These are phyloP conservation scores for Phortica variegata DNA, from an alignment of 1,140 invertebrate genomes.

Conservation along the genomic window DNA sequence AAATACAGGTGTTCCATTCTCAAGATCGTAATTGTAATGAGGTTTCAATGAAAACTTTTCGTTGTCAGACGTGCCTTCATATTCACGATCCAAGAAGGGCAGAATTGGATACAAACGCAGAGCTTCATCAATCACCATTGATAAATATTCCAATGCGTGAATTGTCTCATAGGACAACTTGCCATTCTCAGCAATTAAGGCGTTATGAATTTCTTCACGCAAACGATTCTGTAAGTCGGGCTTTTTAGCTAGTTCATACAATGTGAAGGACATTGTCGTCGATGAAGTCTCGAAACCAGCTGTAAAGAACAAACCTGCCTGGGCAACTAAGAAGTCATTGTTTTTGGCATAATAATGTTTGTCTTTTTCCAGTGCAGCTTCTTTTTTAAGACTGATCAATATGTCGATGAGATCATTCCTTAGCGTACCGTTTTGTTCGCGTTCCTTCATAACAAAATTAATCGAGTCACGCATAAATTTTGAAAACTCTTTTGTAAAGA, in stretches of 20 bases:
- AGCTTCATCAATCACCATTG: slow-evolving; percentile 61
- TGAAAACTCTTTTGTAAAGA: slow-evolving; percentile 27
- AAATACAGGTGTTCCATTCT: slow-evolving; percentile 41
- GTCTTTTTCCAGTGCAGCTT: slow-evolving; percentile 21
- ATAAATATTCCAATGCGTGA: slow-evolving; percentile 65
- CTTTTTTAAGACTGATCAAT: slow-evolving; percentile 52
- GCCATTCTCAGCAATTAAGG: slow-evolving; percentile 57
- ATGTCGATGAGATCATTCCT: slow-evolving; percentile 59
- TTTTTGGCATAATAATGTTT: slow-evolving; percentile 40
- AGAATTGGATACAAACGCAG: slow-evolving; percentile 49
- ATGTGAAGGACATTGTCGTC: slow-evolving; percentile 65
- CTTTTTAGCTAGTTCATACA: slow-evolving; percentile 69
- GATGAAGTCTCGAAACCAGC: slow-evolving; percentile 80
- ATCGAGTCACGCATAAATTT: slow-evolving; percentile 48
- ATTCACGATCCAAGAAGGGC: slow-evolving; percentile 42
- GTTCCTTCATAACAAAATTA: slow-evolving; percentile 43
- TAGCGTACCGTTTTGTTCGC: slow-evolving; percentile 30
- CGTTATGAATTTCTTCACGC: slow-evolving; percentile 64
- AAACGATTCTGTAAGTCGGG: slow-evolving; percentile 67
- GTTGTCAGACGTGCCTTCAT: slow-evolving; percentile 15
- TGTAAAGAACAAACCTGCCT: slow-evolving; percentile 70
- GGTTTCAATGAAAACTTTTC: slow-evolving; percentile 37
- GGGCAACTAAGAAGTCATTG: slow-evolving; percentile 63
- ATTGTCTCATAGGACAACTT: slow-evolving; percentile 65
- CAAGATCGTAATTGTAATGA: slow-evolving; percentile 25